Evolutionary conservation across 2,888 invertebrate species (phyloP).

Genomic region (Euproctis similis): DNA sequence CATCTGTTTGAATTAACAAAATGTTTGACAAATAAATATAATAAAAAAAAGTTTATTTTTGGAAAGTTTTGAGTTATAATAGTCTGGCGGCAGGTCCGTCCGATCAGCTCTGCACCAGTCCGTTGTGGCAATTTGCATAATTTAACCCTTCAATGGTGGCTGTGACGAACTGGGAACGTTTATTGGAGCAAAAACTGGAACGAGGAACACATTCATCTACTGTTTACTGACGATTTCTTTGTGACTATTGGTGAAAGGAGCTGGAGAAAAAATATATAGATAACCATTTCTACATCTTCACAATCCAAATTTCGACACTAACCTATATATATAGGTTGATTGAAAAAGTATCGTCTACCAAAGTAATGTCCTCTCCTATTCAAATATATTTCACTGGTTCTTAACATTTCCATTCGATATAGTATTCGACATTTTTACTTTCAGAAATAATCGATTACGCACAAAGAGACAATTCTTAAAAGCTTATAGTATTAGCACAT

Average conservation of each 20-base stretch:
- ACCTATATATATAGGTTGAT: constrained; percentile 10
- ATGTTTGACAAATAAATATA: constrained; percentile 24
- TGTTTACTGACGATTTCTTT: constrained; percentile 44
- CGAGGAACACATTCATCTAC: constrained; percentile 35
- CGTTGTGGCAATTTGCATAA: constrained; percentile 68
- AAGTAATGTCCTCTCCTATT: too few relatives aligned
- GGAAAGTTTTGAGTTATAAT: constrained; percentile 34
- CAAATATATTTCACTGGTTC: too few relatives aligned
- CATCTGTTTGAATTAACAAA: constrained; percentile 26
- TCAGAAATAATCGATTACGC: too few relatives aligned
- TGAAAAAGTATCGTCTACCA: too few relatives aligned
- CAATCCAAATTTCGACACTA: constrained; percentile 3
- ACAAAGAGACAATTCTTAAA: too few relatives aligned
- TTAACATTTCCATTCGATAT: too few relatives aligned
- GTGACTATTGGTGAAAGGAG: constrained; percentile 34
- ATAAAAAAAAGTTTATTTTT: constrained; percentile 30
- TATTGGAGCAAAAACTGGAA: constrained; percentile 59
- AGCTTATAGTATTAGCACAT: too few relatives aligned
- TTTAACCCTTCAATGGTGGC: constrained; percentile 56
- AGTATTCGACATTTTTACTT: too few relatives aligned
- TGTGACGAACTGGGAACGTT: constrained; percentile 40
- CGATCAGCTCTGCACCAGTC: constrained; percentile 35
- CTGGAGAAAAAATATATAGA: constrained; percentile 8
- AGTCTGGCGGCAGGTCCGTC: too few relatives aligned
- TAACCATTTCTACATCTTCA: constrained; percentile 10